Percentiles rank a stretch among this genome's conserved stretches.
Evolutionary conservation across 2,113 vertebrate species (phyloP).

Genomic region (Microtus ochrogaster): DNA sequence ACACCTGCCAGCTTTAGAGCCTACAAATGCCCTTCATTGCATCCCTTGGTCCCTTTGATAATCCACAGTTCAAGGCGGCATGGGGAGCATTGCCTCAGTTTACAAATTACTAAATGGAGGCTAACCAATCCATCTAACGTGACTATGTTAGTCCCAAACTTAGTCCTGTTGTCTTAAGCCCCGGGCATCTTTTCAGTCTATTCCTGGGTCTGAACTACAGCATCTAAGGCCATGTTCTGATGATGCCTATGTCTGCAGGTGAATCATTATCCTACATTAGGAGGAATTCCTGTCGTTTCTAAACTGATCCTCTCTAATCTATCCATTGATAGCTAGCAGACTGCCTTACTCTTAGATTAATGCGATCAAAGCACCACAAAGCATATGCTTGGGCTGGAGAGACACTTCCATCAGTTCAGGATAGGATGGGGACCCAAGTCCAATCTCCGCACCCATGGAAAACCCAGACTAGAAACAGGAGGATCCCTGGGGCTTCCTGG

Average conservation of each 20-base stretch:
- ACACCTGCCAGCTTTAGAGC: neutral
- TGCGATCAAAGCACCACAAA: neutral
- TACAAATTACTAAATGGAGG: conserved; percentile 48
- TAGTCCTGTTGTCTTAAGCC: neutral
- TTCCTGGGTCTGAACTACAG: conserved; percentile 20
- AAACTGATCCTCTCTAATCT: neutral
- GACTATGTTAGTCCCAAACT: neutral
- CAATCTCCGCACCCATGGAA: neutral
- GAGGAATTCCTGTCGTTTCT: neutral
- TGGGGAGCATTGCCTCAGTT: neutral
- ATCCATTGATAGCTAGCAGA: neutral
- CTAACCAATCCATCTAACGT: neutral
- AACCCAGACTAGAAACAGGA: neutral
- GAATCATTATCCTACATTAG: neutral
- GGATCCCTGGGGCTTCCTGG: no score
- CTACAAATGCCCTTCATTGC: neutral
- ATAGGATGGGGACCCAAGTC: neutral
- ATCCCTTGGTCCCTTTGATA: neutral
- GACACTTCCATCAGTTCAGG: neutral
- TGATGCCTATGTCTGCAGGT: neutral
- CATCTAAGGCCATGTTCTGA: neutral
- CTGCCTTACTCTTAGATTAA: neutral
- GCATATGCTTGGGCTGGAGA: neutral
- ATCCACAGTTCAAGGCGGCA: neutral
- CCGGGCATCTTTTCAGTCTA: neutral